Evolutionary conservation across 2,113 vertebrate genomes (phyloP).

Genomic region (Syrmaticus mikado): DNA sequence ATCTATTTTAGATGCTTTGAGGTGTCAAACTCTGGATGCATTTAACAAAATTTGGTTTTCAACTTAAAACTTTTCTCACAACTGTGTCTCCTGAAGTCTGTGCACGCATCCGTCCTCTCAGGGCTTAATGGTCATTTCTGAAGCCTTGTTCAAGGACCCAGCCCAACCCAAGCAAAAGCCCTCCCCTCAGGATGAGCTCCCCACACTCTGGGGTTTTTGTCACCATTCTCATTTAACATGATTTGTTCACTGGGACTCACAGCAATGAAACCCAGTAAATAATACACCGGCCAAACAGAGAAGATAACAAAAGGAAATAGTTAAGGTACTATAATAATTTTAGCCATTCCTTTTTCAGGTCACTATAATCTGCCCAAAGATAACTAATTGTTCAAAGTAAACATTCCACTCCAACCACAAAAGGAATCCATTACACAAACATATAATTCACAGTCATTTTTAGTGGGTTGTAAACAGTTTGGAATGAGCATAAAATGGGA

Average conservation of each 20-base stretch:
- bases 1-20: not conserved
- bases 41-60: not conserved
- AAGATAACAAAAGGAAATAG: slow-evolving; percentile 81
- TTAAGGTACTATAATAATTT: slow-evolving; percentile 85
- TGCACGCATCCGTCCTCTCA: not conserved
- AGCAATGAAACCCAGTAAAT: slow-evolving; percentile 56
- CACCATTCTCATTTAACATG: not conserved
- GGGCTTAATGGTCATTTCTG: not conserved
- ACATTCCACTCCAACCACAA: slow-evolving; percentile 87
- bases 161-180: not conserved
- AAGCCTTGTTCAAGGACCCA: not conserved
- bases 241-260: slow-evolving; percentile 24
- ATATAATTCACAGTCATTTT: slow-evolving; percentile 95
- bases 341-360: slow-evolving; percentile 83
- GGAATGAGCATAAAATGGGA: slow-evolving; percentile 91
- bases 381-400: slow-evolving; percentile 92
- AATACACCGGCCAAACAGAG: slow-evolving; percentile 46
- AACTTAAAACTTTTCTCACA: not conserved
- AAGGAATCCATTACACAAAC: slow-evolving; percentile 92
- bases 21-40: not conserved
- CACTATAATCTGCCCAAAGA: slow-evolving; percentile 87
- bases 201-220: not conserved
- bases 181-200: not conserved
- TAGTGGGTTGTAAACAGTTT: slow-evolving; percentile 92
- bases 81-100: not conserved